Evolutionary conservation across 2,113 vertebrate species (phyloP).

Genomic region (Crocuta crocuta): DNA sequence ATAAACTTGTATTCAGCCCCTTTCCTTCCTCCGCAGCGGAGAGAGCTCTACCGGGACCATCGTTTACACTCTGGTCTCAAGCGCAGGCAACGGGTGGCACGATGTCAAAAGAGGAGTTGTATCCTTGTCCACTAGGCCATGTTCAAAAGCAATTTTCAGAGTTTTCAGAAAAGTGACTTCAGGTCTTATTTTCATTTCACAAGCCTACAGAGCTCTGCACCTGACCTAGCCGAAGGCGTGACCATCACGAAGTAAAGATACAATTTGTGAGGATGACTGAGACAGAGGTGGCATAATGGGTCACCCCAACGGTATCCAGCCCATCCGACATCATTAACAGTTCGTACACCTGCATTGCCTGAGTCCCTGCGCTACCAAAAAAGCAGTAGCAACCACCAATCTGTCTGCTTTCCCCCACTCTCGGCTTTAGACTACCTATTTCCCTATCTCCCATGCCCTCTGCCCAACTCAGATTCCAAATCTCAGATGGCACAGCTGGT

Average conservation of each 20-base stretch:
- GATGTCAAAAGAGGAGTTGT: background rate
- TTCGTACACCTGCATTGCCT: rapidly evolving
- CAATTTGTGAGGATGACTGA: background rate
- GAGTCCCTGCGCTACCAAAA: background rate
- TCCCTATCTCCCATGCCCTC: no score
- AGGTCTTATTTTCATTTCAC: constrained; percentile 33
- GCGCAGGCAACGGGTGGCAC: background rate
- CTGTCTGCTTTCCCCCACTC: background rate
- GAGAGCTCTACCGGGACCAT: background rate
- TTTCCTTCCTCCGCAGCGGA: background rate
- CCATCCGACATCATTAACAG: background rate
- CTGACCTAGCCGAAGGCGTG: background rate
- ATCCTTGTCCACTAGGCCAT: background rate
- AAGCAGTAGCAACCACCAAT: background rate
- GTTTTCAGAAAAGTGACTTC: constrained; percentile 25
- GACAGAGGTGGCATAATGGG: background rate
- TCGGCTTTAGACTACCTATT: background rate
- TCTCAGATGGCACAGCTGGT: background rate
- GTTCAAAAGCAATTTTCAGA: constrained; percentile 2
- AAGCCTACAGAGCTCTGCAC: background rate
- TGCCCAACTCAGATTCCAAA: background rate
- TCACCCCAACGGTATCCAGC: background rate
- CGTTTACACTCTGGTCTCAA: background rate
- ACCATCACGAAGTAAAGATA: background rate
- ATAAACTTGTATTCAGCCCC: background rate